Percentiles rank a stretch among this genome's conserved stretches.
These are phyloP conservation scores for Thaleichthys pacificus DNA, from an alignment of 2,797 vertebrate species.

Conservation along the genomic window DNA sequence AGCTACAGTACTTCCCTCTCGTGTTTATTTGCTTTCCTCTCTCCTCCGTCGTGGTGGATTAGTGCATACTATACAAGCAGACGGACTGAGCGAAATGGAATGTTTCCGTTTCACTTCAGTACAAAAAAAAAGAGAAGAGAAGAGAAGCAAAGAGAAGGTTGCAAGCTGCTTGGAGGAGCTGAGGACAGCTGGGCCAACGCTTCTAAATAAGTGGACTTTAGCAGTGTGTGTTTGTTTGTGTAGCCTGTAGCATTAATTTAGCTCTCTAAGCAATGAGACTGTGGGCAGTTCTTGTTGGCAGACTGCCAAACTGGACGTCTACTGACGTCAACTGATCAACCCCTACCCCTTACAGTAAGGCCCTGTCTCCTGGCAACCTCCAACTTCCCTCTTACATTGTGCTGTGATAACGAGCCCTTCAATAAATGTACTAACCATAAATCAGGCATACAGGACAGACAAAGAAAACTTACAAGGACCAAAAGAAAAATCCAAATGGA, in stretches of 20 bases:
- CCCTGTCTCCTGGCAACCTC: neutral
- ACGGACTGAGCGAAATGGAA: constrained; percentile 4
- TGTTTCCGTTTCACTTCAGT: constrained; percentile 1
- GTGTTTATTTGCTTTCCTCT: constrained; percentile 34
- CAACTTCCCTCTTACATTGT: neutral
- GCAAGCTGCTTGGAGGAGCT: neutral
- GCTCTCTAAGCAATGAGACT: neutral
- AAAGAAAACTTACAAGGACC: neutral
- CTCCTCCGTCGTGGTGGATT: constrained; percentile 21
- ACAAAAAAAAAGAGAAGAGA: neutral
- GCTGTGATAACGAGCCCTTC: constrained; percentile 3
- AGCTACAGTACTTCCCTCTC: constrained; percentile 29
- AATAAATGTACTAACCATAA: neutral
- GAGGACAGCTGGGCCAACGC: constrained; percentile 4
- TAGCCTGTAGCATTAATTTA: neutral
- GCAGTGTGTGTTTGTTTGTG: constrained; percentile 14
- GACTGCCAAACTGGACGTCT: neutral
- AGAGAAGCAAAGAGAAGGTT: too few relatives aligned
- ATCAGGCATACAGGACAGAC: neutral
- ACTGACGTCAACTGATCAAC: neutral
- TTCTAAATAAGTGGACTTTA: neutral
- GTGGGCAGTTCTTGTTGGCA: neutral
- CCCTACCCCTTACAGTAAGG: neutral
- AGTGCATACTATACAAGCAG: constrained; percentile 16
- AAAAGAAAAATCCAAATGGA: neutral